Evolutionary conservation across 2,113 vertebrate species (phyloP).

Genomic region (Morone chrysops): DNA sequence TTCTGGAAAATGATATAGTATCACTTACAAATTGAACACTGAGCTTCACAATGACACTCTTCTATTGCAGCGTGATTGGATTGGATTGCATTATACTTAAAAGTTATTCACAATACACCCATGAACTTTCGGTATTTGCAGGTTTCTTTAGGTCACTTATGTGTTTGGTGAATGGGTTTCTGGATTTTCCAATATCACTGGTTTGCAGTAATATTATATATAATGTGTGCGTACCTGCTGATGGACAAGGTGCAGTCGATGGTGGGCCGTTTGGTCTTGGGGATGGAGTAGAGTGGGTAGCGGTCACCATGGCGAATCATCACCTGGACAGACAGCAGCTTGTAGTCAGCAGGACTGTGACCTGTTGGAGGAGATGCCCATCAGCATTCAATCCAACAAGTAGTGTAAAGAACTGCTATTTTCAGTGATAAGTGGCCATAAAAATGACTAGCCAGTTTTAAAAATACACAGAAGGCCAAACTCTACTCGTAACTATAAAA

Average conservation of each 20-base stretch:
- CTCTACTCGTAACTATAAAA: neutral
- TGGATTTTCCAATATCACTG: too few species aligned
- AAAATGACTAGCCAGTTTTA: neutral
- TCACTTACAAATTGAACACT: too few species aligned
- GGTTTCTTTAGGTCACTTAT: too few species aligned
- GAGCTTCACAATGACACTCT: too few species aligned
- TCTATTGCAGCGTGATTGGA: too few species aligned
- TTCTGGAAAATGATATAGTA: too few species aligned
- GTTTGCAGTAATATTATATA: neutral
- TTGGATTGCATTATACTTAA: too few species aligned
- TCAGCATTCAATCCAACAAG: slow-evolving; percentile 11
- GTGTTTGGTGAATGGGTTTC: neutral
- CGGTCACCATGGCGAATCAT: slow-evolving; percentile 97
- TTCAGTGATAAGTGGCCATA: neutral
- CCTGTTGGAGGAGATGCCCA: slow-evolving; percentile 79
- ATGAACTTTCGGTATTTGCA: too few species aligned
- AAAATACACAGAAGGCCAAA: neutral
- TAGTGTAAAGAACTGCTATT: neutral
- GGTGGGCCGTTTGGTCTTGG: slow-evolving; percentile 93
- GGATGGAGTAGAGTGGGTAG: slow-evolving; percentile 95
- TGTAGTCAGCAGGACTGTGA: slow-evolving; percentile 94
- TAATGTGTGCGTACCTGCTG: slow-evolving; percentile 84
- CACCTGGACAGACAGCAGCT: slow-evolving; percentile 93
- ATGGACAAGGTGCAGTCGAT: slow-evolving; percentile 93
- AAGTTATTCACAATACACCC: too few species aligned